These are phyloP conservation scores for Stenchaetothrips biformis DNA, from an alignment of 2,888 invertebrate genomes.

Conservation along the genomic window DNA sequence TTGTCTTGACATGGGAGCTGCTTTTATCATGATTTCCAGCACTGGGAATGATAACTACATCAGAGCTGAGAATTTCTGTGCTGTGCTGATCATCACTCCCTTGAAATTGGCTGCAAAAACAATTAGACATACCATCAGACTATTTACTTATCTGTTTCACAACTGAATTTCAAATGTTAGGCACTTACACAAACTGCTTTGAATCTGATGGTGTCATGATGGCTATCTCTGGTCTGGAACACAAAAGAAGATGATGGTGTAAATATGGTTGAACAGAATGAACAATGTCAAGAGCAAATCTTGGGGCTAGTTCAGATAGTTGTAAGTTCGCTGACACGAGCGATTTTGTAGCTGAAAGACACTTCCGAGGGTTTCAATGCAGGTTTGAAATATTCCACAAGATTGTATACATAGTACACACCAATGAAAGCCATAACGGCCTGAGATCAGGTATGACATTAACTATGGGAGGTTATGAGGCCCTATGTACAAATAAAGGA, in stretches of 20 bases:
- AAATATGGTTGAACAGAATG: background rate
- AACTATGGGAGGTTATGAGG: no score
- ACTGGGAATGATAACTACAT: constrained; percentile 66
- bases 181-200: background rate
- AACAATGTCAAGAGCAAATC: background rate
- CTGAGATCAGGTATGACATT: no score
- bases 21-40: constrained; percentile 71
- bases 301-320: background rate
- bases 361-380: background rate
- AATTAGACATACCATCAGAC: background rate
- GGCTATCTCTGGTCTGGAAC: background rate
- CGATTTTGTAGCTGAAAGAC: background rate
- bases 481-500: no score
- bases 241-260: background rate
- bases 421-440: no score
- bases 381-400: background rate
- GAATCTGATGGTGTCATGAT: background rate
- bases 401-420: no score
- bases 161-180: background rate
- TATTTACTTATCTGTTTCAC: no score
- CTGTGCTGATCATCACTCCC: constrained; percentile 57
- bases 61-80: constrained; percentile 53
- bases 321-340: background rate
- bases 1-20: constrained; percentile 84
- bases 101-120: constrained; percentile 52